These are phyloP conservation scores for Drepana arcuata DNA, from an alignment of 1,140 invertebrate genomes.

Conservation along the genomic window DNA sequence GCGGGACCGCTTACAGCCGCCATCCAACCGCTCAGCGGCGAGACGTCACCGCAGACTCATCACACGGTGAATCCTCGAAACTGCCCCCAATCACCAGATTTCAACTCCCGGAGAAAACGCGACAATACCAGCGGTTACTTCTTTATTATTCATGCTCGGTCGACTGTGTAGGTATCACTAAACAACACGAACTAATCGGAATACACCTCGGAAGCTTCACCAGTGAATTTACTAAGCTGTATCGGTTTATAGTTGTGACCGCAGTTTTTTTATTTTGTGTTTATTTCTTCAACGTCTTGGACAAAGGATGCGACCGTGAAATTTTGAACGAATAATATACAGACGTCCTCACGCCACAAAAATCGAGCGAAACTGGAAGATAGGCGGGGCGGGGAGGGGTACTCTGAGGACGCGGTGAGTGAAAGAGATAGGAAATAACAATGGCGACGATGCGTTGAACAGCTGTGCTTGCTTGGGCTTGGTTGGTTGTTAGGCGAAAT, in stretches of 20 bases:
- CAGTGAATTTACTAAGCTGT: constrained; percentile 16
- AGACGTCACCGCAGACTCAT: constrained; percentile 64
- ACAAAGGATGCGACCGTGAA: constrained; percentile 64
- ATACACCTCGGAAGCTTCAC: constrained; percentile 44
- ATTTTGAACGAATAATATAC: constrained; percentile 22
- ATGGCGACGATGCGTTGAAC: constrained; percentile 64
- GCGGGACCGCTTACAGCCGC: constrained; percentile 83
- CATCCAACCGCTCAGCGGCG: constrained; percentile 75
- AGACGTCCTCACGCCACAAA: constrained; percentile 47
- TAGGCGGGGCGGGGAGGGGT: constrained; percentile 21
- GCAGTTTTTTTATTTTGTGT: constrained; percentile 15
- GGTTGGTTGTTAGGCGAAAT: too few species aligned
- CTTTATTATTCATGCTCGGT: constrained; percentile 70
- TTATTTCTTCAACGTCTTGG: constrained; percentile 27
- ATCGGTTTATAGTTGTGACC: constrained; percentile 8
- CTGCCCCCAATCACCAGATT: constrained; percentile 49
- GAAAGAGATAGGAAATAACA: constrained; percentile 57
- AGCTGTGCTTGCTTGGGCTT: constrained; percentile 43
- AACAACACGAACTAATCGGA: too few species aligned
- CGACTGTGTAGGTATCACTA: constrained; percentile 64
- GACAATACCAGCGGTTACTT: constrained; percentile 62
- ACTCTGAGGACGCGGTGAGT: constrained; percentile 28
- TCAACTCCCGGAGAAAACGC: constrained; percentile 41
- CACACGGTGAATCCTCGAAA: constrained; percentile 41
- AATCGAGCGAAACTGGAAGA: constrained; percentile 66